Conservation (phyloP, 1,140 invertebrate species). For the Caenorhabditis tropicalis region DNA sequence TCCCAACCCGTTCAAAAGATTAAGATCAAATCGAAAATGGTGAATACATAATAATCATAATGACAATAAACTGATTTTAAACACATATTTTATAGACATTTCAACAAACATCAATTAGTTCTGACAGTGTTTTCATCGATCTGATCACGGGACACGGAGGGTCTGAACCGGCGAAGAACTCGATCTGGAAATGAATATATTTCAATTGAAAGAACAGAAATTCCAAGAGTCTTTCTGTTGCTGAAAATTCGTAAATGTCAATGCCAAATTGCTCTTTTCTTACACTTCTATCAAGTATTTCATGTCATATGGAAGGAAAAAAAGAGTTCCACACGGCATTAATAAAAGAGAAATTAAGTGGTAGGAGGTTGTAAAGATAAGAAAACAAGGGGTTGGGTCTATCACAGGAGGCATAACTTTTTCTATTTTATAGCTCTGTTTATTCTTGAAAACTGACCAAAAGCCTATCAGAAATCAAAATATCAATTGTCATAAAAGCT, state of each 20-base stretch:
- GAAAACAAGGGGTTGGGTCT: not conserved
- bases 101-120: conserved; percentile 24
- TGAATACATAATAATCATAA: conserved; percentile 23
- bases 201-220: not conserved
- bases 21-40: not conserved
- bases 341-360: not conserved
- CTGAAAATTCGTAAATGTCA: conserved; percentile 14
- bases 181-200: not conserved
- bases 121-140: not conserved
- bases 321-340: not conserved
- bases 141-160: not conserved
- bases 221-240: not conserved
- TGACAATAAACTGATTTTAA: not conserved
- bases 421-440: too few species aligned
- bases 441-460: too few species aligned
- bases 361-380: conserved; percentile 32
- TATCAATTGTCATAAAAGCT: too few species aligned
- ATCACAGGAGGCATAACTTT: not conserved
- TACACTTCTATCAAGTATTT: not conserved
- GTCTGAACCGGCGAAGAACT: not conserved
- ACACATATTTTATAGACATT: not conserved
- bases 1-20: not conserved
- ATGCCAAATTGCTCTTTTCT: not conserved
- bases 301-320: not conserved
- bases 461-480: too few species aligned